Evolutionary conservation across 2,797 vertebrate species (phyloP), one percentile per base, ranked within the genome.

Genomic region (Lutjanus argentimaculatus): DNA sequence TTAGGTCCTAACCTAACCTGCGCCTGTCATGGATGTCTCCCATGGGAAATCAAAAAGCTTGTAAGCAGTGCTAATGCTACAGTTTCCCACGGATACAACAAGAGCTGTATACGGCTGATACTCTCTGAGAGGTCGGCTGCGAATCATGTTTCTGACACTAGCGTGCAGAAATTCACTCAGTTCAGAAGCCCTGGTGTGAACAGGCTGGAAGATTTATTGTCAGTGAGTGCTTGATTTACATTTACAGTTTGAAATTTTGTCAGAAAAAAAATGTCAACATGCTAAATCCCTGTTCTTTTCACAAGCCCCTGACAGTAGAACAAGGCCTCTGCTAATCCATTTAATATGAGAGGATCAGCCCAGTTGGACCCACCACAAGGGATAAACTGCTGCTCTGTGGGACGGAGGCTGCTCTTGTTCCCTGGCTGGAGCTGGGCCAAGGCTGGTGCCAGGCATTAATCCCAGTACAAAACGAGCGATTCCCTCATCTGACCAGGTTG

Each of bases 261-360:
- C 42, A 45, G 63, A n/a, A 21, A 40, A 46, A 71, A 83, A 74
- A 77, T n/a, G 2, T 22, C 46, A 66, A 70, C 49, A 74, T 67
- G 67, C 52, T 67, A 72, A 79, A 89, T 67, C 78, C 82, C 57
- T 49, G 58, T 88, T 89, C 68, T 75, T 85, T 84, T 82, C 56
- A 80, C 14, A 11, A 84, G 80, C 77, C 76, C 79, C 67, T 90
- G 87, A 88, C 81, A 86, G 85, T 84, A 79, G 84, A 91, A 90
- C 83, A 82, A 89, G 88, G 73, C 72, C 73, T 87, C 77, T 7
- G 78, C 75, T 95, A 93, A 94, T 94, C 93, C 89, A 86, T 84
- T 94, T 93, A 95, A 93, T 92, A 90, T 89, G 91, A 90, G 85
- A 84, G 91, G 87, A 88, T 92, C 86, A 91, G 88, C 84, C 74